Base-by-base conservation (phyloP, 2,113 vertebrate species). In the Prietella phreatophila region DNA sequence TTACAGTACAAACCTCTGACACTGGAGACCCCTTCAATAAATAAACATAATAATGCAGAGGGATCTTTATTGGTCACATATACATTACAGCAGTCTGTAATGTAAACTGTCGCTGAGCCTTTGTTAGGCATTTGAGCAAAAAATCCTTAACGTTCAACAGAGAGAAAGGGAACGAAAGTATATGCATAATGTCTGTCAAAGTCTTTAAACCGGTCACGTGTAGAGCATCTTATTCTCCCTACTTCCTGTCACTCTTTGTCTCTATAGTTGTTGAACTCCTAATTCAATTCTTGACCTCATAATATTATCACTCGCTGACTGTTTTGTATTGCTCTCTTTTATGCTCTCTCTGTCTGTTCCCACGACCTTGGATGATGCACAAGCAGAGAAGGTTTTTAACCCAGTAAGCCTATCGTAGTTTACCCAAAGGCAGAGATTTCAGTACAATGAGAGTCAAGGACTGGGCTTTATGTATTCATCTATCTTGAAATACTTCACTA, bases 281-380 rank as follows among this genome's bases (percentile, higher is more conserved):
- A 58, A n/a, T 47, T 71, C 42, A 53, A 60, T 36, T 61, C 27
- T 20, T 33, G 67, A 60, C 39, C 82, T 84, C 17, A 71, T 60
- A 60, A 88, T 88, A 69, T 78, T 27, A 82, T 14, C 56, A 56
- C 63, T n/a, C 13, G 47, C 56, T 53, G 36, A 63, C 19, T 58
- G 27, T 47, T 33, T 47, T 42, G 20, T 84, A 71, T 79, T 71
- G 78, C 53, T 55, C 13, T 56, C 78, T 25, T 9, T 19, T 39
- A 27, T 75, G 76, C 58, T 83, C 27, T 1, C 33, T 87, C 67
- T 47, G 56, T 25, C 82, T n/a, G 22, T 88, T 88, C 82, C 87
- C 82, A 88, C 84, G 82, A 84, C 87, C 82, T 79, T 39, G n/a
- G 7, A 65, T 83, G 69, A 76, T 65, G 60, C 81, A 53, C 39